Base-by-base conservation (phyloP, 1,140 invertebrate species). In the Megathymus violae region DNA sequence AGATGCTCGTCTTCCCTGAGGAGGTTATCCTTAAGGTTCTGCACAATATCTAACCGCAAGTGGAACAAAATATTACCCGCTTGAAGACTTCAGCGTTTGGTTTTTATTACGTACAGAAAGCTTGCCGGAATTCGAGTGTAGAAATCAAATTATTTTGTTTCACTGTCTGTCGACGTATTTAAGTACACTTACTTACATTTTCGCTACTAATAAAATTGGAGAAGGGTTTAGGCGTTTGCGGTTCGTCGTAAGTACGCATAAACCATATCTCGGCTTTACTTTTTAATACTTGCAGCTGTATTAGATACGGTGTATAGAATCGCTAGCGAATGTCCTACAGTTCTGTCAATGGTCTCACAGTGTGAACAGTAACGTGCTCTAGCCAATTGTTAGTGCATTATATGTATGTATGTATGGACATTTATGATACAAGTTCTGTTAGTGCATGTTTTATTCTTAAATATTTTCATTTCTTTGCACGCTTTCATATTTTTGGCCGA, bases 1-100 rank as follows among this genome's bases (percentile, higher is more conserved):
- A 97, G 91, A 97, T 98, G 83, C 91, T 97, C 22, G 96, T 99
- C 27, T 99, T 99, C 91, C 94, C 95, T 36, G 98, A 99, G 92
- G 96, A 98, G 82, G 96, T 98, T 74, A 98, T 99, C 91, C 92
- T 99, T 67, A 96, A 98, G 92, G 96, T 97, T 91, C 84, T 89
- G 80, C 69, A 75, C 74, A 78, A 74, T 82, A 73, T 84, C 79
- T 88, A 89, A 88, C 83, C 69, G 73, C 60, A 72, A 79, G 82
- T 86, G 82, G 71, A 88, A 83, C 81, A 88, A 85, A 88, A 82
- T 85, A 79, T 47, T 34, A 46, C 11, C 31, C 52, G 67, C 56
- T 72, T 64, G 27, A 47, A 63, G n/a, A 54, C 47, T 51, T 68
- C 22, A 41, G 41, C 59, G 56, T 64, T 47, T 41, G 41, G 31